phyloP scores from a whole-genome alignment of 2,113 vertebrate species.

The Fulica atra region DNA sequence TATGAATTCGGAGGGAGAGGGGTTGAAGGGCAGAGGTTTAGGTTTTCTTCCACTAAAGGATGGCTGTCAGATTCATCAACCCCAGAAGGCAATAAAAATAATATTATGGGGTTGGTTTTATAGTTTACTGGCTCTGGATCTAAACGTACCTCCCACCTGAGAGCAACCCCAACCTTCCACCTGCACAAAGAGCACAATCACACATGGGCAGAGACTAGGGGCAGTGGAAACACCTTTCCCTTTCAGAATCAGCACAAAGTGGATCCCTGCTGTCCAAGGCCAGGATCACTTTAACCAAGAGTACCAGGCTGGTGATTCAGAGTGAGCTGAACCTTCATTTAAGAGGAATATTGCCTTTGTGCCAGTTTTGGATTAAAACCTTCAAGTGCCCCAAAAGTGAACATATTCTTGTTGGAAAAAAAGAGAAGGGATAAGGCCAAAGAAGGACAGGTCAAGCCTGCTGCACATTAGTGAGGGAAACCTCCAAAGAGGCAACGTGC shows the following conservation, averaged over 20 bases:
- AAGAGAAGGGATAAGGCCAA: background rate
- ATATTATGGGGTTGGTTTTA: background rate
- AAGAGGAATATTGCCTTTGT: background rate
- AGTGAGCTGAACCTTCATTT: background rate
- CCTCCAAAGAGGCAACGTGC: background rate
- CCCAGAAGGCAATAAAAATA: background rate
- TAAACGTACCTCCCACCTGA: background rate
- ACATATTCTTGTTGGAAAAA: background rate
- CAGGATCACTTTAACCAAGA: background rate
- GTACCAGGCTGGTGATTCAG: background rate
- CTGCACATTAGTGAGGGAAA: background rate
- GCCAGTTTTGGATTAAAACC: background rate
- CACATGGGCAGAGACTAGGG: fast-evolving
- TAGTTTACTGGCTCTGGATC: background rate
- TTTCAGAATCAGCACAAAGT: background rate
- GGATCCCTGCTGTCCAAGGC: background rate
- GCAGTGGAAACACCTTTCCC: background rate
- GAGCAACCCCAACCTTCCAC: background rate
- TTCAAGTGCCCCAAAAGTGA: background rate
- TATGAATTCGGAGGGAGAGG: background rate
- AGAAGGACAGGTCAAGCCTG: background rate
- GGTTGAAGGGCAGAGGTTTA: background rate
- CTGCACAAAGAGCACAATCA: background rate
- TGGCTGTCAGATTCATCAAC: background rate
- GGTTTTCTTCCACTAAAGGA: no score